Percentiles rank a stretch among this genome's conserved stretches.
Conservation (phyloP, 2,888 invertebrate species). For the Venusia cambrica region DNA sequence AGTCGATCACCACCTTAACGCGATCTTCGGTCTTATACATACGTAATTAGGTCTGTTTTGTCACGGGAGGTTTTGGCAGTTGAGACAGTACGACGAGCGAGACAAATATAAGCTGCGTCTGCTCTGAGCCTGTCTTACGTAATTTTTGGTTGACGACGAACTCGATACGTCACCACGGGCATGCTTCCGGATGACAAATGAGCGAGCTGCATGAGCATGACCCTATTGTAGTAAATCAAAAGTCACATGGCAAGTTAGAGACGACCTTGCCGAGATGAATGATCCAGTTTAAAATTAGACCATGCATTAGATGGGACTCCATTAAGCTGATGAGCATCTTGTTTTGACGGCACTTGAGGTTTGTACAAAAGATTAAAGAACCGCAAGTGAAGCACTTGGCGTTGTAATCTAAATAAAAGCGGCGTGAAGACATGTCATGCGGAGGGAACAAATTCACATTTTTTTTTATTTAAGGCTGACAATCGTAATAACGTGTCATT, state of each 20-base stretch:
- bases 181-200: conserved; percentile 70
- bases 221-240: conserved; percentile 50
- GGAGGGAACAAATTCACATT: too few species aligned
- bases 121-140: conserved; percentile 72
- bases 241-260: conserved; percentile 45
- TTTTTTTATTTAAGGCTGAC: too few species aligned
- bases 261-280: conserved; percentile 46
- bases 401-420: too few species aligned
- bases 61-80: conserved; percentile 37
- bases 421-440: too few species aligned
- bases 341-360: conserved; percentile 43
- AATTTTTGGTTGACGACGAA: conserved; percentile 71
- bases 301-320: conserved; percentile 39
- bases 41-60: conserved; percentile 50
- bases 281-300: conserved; percentile 41
- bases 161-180: conserved; percentile 71
- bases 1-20: conserved; percentile 42
- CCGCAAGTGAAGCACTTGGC: too few species aligned
- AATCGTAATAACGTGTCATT: too few species aligned
- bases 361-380: conserved; percentile 29
- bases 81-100: conserved; percentile 41
- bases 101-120: conserved; percentile 73
- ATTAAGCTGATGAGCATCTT: conserved; percentile 40
- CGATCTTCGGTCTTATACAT: conserved; percentile 56
- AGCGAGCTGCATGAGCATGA: conserved; percentile 46